Conservation (phyloP, 1,140 invertebrate genomes). For the Triops longicaudatus region DNA sequence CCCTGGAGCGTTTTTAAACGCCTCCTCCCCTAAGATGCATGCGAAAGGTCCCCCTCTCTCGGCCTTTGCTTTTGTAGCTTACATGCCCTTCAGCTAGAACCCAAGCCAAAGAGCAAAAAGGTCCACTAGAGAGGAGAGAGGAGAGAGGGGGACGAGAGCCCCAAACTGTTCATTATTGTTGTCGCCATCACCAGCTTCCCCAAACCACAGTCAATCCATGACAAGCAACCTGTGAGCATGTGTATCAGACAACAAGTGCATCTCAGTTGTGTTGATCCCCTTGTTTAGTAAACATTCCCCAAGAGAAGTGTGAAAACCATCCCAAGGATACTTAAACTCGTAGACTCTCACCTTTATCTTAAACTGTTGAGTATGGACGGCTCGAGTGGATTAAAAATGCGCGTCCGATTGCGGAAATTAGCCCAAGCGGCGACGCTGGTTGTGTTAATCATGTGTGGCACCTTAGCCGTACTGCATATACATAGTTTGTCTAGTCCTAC, state of each 20-base stretch:
- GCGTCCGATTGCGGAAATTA: conserved; percentile 34
- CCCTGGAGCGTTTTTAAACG: neutral
- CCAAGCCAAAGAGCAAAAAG: neutral
- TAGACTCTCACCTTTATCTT: too few relatives aligned
- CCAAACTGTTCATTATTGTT: neutral
- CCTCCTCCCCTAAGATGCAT: neutral
- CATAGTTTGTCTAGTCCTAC: neutral
- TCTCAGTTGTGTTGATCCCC: neutral
- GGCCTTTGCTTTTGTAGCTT: neutral
- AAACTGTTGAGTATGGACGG: conserved; percentile 27
- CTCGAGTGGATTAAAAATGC: conserved; percentile 30
- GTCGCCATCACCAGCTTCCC: neutral
- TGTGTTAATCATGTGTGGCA: neutral
- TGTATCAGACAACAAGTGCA: neutral
- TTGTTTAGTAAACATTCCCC: neutral
- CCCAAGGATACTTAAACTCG: too few relatives aligned
- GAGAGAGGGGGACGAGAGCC: neutral
- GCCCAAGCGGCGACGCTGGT: conserved; percentile 36
- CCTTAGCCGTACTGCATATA: neutral
- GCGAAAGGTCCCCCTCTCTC: neutral
- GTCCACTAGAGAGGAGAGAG: neutral
- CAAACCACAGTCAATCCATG: neutral
- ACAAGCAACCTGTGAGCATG: conserved; percentile 11
- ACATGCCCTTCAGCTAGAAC: neutral
- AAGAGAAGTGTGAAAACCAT: conserved; percentile 20